These are phyloP conservation scores for Odontocerum albicorne DNA, from an alignment of 2,888 invertebrate genomes.

Conservation along the genomic window DNA sequence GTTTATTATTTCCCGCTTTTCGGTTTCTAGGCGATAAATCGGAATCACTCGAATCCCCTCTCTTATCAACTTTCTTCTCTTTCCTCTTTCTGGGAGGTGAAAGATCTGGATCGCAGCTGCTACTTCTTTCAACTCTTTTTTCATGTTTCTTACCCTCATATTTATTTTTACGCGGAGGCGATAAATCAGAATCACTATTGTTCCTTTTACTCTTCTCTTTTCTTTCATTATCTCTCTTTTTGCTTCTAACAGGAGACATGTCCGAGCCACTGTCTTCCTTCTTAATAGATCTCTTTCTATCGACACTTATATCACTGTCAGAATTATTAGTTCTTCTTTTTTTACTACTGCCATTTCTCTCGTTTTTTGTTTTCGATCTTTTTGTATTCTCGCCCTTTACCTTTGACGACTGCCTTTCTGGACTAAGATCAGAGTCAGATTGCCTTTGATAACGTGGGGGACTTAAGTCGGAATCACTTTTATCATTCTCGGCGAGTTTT, in stretches of 20 bases:
- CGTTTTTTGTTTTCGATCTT: conserved; percentile 19
- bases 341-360: conserved; percentile 8
- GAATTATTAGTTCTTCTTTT: conserved; percentile 31
- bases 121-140: conserved; percentile 8
- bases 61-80: conserved; percentile 21
- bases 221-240: conserved; percentile 23
- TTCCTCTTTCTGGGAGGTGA: conserved; percentile 43
- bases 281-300: conserved; percentile 34
- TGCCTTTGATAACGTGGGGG: conserved; percentile 43
- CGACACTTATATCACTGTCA: conserved; percentile 41
- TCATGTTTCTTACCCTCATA: conserved; percentile 2
- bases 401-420: conserved; percentile 16
- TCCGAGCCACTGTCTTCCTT: conserved; percentile 17
- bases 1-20: conserved; percentile 13
- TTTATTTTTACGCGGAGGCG: conserved; percentile 39
- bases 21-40: conserved; percentile 10
- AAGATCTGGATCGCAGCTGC: conserved; percentile 42
- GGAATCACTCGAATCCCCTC: conserved; percentile 1
- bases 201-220: conserved; percentile 36
- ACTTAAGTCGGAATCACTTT: conserved; percentile 48
- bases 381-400: conserved; percentile 3
- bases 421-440: conserved; percentile 38
- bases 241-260: conserved; percentile 28
- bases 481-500: conserved; percentile 23
- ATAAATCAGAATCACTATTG: conserved; percentile 39